Conservation (phyloP, 2,113 vertebrate species). For the Aepyceros melampus region DNA sequence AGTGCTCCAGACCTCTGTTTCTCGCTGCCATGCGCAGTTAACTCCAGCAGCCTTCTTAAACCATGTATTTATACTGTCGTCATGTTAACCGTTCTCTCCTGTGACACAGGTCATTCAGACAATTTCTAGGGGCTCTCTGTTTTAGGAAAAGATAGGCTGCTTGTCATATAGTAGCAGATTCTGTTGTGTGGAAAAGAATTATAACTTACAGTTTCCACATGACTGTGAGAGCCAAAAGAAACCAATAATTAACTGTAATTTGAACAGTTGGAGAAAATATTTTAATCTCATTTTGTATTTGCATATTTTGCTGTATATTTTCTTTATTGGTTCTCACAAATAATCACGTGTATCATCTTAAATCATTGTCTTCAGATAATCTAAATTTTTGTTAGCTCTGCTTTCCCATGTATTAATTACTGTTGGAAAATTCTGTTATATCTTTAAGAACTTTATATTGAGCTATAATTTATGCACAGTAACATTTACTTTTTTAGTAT, state of each 20-base stretch:
- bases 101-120: not conserved
- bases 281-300: slow-evolving; percentile 31
- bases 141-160: slow-evolving; percentile 26
- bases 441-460: slow-evolving; percentile 10
- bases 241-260: not conserved
- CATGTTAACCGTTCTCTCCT: not conserved
- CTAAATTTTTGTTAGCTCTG: slow-evolving; percentile 3
- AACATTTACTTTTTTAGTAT: not conserved
- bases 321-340: not conserved
- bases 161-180: slow-evolving; percentile 38
- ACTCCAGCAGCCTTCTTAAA: slow-evolving; percentile 13
- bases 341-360: not conserved
- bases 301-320: not conserved
- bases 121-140: slow-evolving; percentile 30
- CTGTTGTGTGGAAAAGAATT: slow-evolving; percentile 41
- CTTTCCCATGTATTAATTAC: not conserved
- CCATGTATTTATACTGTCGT: slow-evolving; percentile 3
- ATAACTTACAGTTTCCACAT: not conserved
- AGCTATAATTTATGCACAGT: not conserved
- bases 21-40: not conserved
- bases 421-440: not conserved
- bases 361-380: slow-evolving; percentile 2
- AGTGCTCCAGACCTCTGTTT: not conserved
- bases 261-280: slow-evolving; percentile 11
- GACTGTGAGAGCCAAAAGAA: not conserved